Base-by-base conservation (phyloP, 2,888 invertebrate species). In the Rhogogaster chlorosoma region DNA sequence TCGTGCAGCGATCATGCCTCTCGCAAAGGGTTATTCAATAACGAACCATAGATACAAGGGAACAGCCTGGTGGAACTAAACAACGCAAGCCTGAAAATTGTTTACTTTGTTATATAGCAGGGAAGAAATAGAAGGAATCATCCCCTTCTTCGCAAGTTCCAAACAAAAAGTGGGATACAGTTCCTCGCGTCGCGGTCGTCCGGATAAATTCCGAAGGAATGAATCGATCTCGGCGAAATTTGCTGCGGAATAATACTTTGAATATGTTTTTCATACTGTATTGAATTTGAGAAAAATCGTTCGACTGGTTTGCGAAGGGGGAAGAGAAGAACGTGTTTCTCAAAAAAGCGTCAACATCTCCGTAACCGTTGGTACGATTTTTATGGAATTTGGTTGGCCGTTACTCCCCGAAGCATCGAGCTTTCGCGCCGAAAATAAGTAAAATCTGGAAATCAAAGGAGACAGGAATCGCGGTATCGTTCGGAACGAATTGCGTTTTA, bases 21-120 rank as follows among this genome's bases (percentile, higher is more conserved):
- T 29, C 67, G 32, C 26, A 32, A 53, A 77, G 77, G 49, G 77
- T 77, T 77, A 77, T 77, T 77, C 77, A 77, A 77, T 77, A 53
- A 9, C 53, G 7, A 77, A 77, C 29, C n/a, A n/a, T 42, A 53
- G 32, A 53, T 49, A 77, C 12, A 53, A 42, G 15, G 45, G 29
- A 42, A 75, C 29, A 26, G 45, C 49, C 29, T 10, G 77, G 45
- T 53, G 9, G 29, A 73, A 12, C n/a, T 29, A 53, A 77, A 77
- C 53, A 53, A 49, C 77, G 73, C n/a, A 7, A 67, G 18, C 67
- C 15, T 18, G 32, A 67, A 67, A 67, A 67, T 32, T 67, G 67
- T 67, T 67, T 32, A 67, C 67, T 32, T 32, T 67, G 32, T 67
- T 5, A 32, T 67, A 67, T 67, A 9, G 26, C 26, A 61, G 12